These are phyloP conservation scores for Passerculus sandwichensis DNA, from an alignment of 2,797 vertebrate species.

Conservation along the genomic window DNA sequence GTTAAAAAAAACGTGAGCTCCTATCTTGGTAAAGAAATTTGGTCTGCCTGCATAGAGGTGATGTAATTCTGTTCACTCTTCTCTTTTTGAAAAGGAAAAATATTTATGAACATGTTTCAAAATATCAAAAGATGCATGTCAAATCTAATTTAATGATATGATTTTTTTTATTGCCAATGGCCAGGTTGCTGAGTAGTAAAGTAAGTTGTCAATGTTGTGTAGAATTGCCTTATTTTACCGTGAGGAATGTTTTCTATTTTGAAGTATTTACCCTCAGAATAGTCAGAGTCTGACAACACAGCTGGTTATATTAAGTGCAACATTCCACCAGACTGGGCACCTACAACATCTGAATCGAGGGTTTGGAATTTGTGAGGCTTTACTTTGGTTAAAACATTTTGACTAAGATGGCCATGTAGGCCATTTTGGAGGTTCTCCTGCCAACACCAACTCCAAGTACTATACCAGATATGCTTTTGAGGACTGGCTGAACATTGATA, in stretches of 20 bases:
- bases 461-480: background rate
- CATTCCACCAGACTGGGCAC: background rate
- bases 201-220: background rate
- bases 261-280: background rate
- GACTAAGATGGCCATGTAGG: background rate
- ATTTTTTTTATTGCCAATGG: background rate
- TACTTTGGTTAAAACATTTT: background rate
- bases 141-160: background rate
- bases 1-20: background rate
- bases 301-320: background rate
- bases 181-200: background rate
- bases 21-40: background rate
- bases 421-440: background rate
- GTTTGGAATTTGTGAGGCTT: background rate
- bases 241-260: background rate
- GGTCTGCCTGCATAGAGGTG: background rate
- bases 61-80: background rate
- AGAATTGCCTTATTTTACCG: background rate
- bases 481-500: background rate
- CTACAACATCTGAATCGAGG: background rate
- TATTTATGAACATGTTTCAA: background rate
- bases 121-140: background rate
- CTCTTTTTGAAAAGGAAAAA: background rate
- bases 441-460: background rate
- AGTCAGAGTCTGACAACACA: background rate